A percentile compares a stretch with the other conserved stretches of the same genome.
Conservation (phyloP, 2,797 vertebrate species). For the Peromyscus aztecus region DNA sequence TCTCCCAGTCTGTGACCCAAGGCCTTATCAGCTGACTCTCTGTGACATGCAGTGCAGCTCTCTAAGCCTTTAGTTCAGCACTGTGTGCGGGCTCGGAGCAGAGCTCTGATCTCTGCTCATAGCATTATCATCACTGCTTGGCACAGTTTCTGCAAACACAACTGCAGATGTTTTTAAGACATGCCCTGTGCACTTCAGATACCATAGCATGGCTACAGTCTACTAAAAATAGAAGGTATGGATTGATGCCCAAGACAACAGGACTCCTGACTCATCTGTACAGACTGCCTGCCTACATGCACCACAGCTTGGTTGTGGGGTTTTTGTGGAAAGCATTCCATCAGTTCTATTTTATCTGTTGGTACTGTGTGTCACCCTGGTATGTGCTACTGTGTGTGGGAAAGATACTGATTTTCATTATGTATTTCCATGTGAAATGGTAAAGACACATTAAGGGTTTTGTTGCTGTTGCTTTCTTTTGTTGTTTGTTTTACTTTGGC, state of each 20-base stretch:
- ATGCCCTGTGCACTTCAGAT: neutral
- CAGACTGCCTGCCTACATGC: neutral
- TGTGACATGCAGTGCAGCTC: neutral
- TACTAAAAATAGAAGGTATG: neutral
- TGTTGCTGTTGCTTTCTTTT: neutral
- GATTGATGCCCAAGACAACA: neutral
- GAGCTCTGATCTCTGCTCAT: neutral
- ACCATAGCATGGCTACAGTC: neutral
- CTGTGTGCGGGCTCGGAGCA: neutral
- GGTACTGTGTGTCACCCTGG: neutral
- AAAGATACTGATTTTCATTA: neutral
- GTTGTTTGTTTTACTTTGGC: neutral
- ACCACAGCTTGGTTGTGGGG: neutral
- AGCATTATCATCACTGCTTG: neutral
- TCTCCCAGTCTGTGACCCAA: neutral
- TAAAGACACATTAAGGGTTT: neutral
- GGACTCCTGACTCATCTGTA: neutral
- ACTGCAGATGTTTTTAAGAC: neutral
- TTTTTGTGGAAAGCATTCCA: neutral
- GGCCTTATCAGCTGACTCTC: neutral
- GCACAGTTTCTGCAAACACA: neutral
- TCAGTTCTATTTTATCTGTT: constrained; percentile 4
- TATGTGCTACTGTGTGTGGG: neutral
- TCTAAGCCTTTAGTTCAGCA: neutral
- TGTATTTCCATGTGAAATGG: constrained; percentile 12